Percentiles rank a stretch among this genome's conserved stretches.
phyloP scores from a whole-genome alignment of 2,797 vertebrate species.

The Poecile montanus region DNA sequence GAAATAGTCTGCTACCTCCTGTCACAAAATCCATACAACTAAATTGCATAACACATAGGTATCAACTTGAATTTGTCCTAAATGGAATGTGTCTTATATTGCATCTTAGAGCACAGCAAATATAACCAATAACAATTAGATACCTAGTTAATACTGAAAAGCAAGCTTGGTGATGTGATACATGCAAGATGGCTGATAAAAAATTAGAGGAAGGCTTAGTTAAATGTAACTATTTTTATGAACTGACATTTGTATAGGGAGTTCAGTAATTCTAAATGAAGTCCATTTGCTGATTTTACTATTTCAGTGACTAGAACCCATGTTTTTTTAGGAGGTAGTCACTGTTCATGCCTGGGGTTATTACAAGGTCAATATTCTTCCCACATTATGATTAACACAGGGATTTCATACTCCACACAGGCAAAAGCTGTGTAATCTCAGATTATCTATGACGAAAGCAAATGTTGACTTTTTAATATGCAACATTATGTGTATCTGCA shows the following conservation, averaged over 20 bases:
- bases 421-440: conserved; percentile 39
- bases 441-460: conserved; percentile 35
- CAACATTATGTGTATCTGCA: conserved; percentile 5
- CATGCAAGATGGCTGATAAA: background rate
- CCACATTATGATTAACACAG: conserved; percentile 31
- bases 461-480: conserved; percentile 38
- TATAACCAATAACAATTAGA: background rate
- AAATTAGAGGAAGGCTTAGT: background rate
- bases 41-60: background rate
- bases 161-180: background rate
- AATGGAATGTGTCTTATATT: background rate
- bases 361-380: conserved; percentile 38
- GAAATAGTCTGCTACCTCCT: background rate
- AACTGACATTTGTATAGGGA: background rate
- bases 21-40: background rate
- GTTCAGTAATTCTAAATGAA: background rate
- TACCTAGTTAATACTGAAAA: background rate
- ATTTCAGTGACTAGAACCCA: background rate
- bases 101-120: background rate
- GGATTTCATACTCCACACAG: conserved; percentile 37
- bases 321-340: background rate
- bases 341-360: conserved; percentile 12
- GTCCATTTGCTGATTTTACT: background rate
- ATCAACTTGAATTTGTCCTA: background rate
- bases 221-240: background rate